phyloP scores from a whole-genome alignment of 2,888 invertebrate genomes.

The Tetheella fluctuosa region DNA sequence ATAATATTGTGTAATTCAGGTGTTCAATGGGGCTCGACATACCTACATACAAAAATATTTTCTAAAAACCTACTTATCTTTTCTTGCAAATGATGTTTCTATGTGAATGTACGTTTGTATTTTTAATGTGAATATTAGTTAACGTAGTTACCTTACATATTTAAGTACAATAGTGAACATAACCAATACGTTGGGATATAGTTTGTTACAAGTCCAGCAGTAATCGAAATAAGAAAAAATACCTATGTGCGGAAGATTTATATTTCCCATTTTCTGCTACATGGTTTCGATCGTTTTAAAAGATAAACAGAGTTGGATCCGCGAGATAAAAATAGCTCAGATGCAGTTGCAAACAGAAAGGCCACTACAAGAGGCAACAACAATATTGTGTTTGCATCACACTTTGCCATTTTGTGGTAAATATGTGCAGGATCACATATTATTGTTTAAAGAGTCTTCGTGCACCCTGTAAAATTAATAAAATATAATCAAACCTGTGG shows the following conservation, averaged over 20 bases:
- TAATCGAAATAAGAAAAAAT: conserved; percentile 18
- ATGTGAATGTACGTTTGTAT: not conserved
- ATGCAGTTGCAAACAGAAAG: conserved; percentile 45
- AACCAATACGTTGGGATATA: not conserved
- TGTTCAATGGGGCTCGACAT: not conserved
- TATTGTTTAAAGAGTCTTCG: not conserved
- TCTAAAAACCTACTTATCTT: not conserved
- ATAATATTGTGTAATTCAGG: not conserved
- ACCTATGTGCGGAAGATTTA: conserved; percentile 17
- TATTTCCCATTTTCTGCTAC: conserved; percentile 28
- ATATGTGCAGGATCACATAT: not conserved
- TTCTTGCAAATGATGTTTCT: not conserved
- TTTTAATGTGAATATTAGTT: too few species aligned
- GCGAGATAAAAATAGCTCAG: conserved; percentile 54
- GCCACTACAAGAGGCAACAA: conserved; percentile 37
- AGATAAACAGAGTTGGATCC: conserved; percentile 42
- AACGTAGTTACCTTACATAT: not conserved
- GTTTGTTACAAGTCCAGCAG: not conserved
- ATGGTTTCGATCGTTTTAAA: conserved; percentile 39
- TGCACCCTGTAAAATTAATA: not conserved
- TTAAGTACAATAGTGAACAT: not conserved
- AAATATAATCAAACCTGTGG: not conserved
- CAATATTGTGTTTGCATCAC: conserved; percentile 30
- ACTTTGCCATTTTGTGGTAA: conserved; percentile 18
- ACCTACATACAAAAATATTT: not conserved